Conservation (phyloP, 2,888 invertebrate genomes). For the Standfussiana lucernea region DNA sequence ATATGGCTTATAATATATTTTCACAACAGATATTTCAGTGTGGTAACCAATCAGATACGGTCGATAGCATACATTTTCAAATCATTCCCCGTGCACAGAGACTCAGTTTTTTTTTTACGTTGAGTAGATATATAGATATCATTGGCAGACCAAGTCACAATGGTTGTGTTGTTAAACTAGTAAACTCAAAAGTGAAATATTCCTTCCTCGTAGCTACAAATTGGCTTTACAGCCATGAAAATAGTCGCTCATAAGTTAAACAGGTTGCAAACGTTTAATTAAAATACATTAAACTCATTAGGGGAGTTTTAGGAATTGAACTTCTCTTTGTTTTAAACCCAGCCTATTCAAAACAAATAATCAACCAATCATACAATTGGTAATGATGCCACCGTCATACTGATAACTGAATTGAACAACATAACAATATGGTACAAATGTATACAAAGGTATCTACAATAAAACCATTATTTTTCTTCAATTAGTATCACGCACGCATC, state of each 20-base stretch:
- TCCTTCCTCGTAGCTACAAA: background rate
- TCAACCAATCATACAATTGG: background rate
- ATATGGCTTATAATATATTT: background rate
- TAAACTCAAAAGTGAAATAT: background rate
- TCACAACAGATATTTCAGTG: background rate
- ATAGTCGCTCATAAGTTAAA: constrained; percentile 6
- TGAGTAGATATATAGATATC: background rate
- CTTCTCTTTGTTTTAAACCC: constrained; percentile 23
- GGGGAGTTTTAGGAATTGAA: constrained; percentile 33
- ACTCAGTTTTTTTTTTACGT: background rate
- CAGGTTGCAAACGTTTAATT: constrained; percentile 40
- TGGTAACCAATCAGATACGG: background rate
- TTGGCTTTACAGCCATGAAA: background rate
- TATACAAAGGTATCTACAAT: background rate
- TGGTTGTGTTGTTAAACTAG: background rate
- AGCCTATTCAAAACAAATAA: background rate
- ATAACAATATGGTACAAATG: background rate
- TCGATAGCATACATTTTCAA: background rate
- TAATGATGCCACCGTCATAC: background rate
- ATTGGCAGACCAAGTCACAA: background rate
- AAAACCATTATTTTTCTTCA: constrained; percentile 17
- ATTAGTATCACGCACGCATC: constrained; percentile 47
- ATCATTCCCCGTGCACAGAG: background rate
- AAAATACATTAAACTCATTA: constrained; percentile 34
- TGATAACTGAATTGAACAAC: background rate